Evolutionary conservation across 2,113 vertebrate species (phyloP).

Genomic region (Dipodomys merriami): DNA sequence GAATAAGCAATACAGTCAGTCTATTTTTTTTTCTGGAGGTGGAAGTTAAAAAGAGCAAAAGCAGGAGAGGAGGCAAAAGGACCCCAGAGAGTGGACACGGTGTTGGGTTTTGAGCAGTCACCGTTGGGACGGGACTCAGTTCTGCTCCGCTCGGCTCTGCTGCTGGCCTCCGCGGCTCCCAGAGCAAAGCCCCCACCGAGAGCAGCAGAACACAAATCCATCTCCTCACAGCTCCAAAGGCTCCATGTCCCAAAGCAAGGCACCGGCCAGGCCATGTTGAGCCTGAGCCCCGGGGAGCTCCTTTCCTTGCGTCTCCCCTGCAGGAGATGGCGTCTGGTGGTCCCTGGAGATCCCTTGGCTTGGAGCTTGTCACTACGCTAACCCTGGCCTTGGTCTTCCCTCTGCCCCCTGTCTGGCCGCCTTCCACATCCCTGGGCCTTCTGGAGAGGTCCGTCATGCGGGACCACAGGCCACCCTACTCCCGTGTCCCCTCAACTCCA

Average conservation of each 20-base stretch:
- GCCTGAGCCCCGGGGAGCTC: background rate
- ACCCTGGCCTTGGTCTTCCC: background rate
- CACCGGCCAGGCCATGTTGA: accelerated
- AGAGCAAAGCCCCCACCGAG: accelerated
- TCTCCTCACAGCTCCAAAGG: background rate
- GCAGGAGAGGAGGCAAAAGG: background rate
- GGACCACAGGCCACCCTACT: background rate
- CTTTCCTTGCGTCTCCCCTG: background rate
- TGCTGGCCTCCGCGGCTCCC: background rate
- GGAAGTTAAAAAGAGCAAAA: background rate
- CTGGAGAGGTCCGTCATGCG: background rate
- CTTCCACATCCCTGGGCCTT: background rate
- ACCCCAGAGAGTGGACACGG: accelerated
- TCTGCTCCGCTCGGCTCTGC: too few relatives aligned
- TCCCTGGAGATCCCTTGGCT: accelerated
- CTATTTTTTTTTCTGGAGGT: background rate
- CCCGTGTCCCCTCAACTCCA: background rate
- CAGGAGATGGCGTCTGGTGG: accelerated
- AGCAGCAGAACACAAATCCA: accelerated
- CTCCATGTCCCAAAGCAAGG: background rate
- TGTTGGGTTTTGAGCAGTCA: accelerated
- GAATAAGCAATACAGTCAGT: background rate
- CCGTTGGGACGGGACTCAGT: background rate
- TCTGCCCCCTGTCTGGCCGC: too few relatives aligned
- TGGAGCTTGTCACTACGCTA: accelerated